These are phyloP conservation scores for Cheilinus undulatus DNA, from an alignment of 2,113 vertebrate genomes.

Conservation along the genomic window DNA sequence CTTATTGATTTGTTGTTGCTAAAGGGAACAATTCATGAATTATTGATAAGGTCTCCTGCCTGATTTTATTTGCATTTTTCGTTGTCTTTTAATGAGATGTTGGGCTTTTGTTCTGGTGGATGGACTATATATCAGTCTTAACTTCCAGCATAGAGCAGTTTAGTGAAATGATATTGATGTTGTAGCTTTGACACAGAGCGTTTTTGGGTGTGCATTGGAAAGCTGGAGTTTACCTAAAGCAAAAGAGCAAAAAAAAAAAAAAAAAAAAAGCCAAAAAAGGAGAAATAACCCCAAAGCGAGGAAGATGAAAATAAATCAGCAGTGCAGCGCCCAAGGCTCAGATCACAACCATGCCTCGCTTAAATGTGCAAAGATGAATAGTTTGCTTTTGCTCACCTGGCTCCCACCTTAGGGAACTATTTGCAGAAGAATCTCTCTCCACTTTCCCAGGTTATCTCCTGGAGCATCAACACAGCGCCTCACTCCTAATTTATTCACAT, in stretches of 20 bases:
- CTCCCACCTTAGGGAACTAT: constrained; percentile 76
- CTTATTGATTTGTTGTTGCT: constrained; percentile 64
- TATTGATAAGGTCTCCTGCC: constrained; percentile 58
- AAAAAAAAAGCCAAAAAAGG: too few species aligned
- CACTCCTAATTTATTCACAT: constrained; percentile 77
- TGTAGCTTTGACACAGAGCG: constrained; percentile 8
- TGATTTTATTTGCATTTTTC: constrained; percentile 51
- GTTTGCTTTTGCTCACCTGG: constrained; percentile 64
- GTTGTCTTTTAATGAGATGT: constrained; percentile 57
- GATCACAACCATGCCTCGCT: constrained; percentile 59
- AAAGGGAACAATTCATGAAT: constrained; percentile 67
- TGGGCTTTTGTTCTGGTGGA: constrained; percentile 42
- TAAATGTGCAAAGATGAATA: constrained; percentile 78
- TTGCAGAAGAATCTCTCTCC: constrained; percentile 69
- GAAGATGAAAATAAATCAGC: constrained; percentile 69
- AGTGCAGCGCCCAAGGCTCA: constrained; percentile 45
- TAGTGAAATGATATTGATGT: constrained; percentile 18
- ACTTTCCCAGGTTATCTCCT: constrained; percentile 71
- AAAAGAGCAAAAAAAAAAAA: constrained; percentile 17
- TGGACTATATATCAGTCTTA: constrained; percentile 47
- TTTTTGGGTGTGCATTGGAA: constrained; percentile 19
- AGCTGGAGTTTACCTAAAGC: constrained; percentile 28
- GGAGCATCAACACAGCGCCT: constrained; percentile 71
- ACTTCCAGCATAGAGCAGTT: not conserved
- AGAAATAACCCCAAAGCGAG: constrained; percentile 52